Evolutionary conservation across 1,140 invertebrate genomes (phyloP), one percentile per base, ranked within the genome.

Genomic region (Drepana arcuata): DNA sequence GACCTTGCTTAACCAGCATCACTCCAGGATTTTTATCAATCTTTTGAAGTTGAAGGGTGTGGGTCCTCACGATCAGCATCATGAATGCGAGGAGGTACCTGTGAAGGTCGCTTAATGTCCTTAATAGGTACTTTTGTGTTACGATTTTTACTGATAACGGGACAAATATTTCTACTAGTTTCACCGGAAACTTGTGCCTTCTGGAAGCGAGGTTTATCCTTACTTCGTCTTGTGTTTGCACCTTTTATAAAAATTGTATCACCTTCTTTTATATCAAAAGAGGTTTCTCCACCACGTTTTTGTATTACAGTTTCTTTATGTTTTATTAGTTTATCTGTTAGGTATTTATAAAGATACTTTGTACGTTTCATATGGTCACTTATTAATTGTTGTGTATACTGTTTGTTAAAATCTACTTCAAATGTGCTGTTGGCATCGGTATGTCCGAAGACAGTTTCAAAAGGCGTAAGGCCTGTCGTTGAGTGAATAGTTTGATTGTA

Each of bases 201-300:
- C n/a, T 43, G 14, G 37, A 33, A 55, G 14, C 50, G 31, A 0
- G 54, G 43, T 30, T 48, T 48, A 32, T 59, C 46, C 26, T 63
- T 59, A 37, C 38, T 34, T 45, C 48, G 34, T 11, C 47, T 23
- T 29, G 38, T 48, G 25, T 55, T 57, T 9, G 33, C 31, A 4
- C 10, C 28, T 37, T 55, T 54, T 2, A 31, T 33, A 31, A 52
- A 55, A 23, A 59, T 31, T 12, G 18, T 41, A 14, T 54, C 38
- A 14, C 42, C 50, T 42, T 16, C 12, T 10, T 35, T 2, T 23
- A 42, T 18, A 16, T 37, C 21, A 0, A 43, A 34, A 7, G 14
- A 3, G 1, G 5, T 34, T 25, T 34, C 18, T 26, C n/a, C n/a
- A 6, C 24, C 24, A 10, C n/a, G 24, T 26, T 26, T n/a, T 26